A percentile compares a stretch with the other conserved stretches of the same genome.
Evolutionary conservation across 23 tunicate species (phyloP).

Genomic region (Halocynthia roretzi): DNA sequence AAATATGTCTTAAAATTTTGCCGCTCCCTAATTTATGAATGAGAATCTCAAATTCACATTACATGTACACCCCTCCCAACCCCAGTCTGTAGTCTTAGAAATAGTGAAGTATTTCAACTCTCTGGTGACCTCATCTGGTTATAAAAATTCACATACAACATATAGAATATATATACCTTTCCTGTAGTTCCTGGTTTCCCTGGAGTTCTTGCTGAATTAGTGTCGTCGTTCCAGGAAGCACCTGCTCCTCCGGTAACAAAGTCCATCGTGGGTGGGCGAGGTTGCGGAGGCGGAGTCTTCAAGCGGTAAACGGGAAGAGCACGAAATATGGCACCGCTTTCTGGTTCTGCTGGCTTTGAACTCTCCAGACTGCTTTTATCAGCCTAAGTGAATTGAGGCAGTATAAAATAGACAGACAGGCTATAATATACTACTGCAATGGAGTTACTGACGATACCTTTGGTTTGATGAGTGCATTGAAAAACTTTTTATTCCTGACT

Average conservation of each 20-base stretch:
- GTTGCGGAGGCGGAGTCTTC: conserved; percentile 74
- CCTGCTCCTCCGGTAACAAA: conserved; percentile 38
- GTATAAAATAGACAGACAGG: background rate
- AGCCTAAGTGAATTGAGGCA: conserved; percentile 24
- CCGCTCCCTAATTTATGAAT: too few species aligned
- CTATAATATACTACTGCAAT: background rate
- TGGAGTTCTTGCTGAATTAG: conserved; percentile 2
- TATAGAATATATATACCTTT: too few species aligned
- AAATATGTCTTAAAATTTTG: too few species aligned
- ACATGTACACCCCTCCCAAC: too few species aligned
- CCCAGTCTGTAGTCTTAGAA: too few species aligned
- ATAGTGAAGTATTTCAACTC: too few species aligned
- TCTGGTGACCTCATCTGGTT: too few species aligned
- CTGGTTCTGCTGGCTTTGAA: conserved; percentile 73
- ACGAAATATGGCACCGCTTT: conserved; percentile 82
- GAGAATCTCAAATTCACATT: too few species aligned
- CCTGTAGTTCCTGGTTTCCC: conserved; percentile 5
- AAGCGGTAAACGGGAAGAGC: conserved; percentile 76
- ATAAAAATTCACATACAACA: too few species aligned
- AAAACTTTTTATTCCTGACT: conserved; percentile 77
- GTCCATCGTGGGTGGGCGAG: conserved; percentile 39
- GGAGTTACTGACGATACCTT: conserved; percentile 30
- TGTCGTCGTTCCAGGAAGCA: conserved; percentile 8
- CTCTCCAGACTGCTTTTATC: conserved; percentile 88
- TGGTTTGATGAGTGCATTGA: conserved; percentile 82